These are phyloP conservation scores for Scolopax rusticola DNA, from an alignment of 2,797 vertebrate species.

Conservation along the genomic window DNA sequence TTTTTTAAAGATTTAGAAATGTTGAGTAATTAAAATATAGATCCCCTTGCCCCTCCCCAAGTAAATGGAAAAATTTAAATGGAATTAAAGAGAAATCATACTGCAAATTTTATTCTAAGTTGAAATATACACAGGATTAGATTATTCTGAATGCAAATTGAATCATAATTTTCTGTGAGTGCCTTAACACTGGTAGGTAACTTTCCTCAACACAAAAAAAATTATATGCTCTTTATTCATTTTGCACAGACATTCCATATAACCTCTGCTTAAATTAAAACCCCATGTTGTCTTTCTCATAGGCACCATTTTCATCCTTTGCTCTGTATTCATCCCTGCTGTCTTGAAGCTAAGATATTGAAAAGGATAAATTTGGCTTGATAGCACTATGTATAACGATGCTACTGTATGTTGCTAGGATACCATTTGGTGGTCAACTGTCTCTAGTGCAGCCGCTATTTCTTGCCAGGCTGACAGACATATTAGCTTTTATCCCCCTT, in stretches of 20 bases:
- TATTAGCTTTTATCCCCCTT: conserved; percentile 49
- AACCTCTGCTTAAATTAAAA: conserved; percentile 20
- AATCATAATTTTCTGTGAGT: neutral
- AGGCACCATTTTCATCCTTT: conserved; percentile 9
- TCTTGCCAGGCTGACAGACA: conserved; percentile 27
- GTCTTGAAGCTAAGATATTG: conserved; percentile 46
- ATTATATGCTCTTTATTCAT: neutral
- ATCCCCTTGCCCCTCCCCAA: neutral
- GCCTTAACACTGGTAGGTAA: neutral
- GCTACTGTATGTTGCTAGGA: conserved; percentile 69
- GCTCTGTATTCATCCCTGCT: conserved; percentile 8
- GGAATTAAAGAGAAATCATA: neutral
- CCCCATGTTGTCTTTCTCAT: neutral
- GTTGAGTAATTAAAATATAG: neutral
- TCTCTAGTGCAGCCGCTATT: conserved; percentile 28
- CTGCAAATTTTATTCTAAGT: neutral
- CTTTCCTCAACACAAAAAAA: neutral
- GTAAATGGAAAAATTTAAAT: neutral
- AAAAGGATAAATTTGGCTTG: conserved; percentile 71
- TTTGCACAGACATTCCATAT: neutral
- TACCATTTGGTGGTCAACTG: conserved; percentile 66
- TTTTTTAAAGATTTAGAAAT: neutral
- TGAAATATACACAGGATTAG: neutral
- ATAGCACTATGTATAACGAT: conserved; percentile 57
- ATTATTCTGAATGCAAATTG: conserved; percentile 22